A percentile compares a stretch with the other conserved stretches of the same genome.
phyloP scores from a whole-genome alignment of 53 echinoderm and acorn worm species.

The Arbacia lixula region DNA sequence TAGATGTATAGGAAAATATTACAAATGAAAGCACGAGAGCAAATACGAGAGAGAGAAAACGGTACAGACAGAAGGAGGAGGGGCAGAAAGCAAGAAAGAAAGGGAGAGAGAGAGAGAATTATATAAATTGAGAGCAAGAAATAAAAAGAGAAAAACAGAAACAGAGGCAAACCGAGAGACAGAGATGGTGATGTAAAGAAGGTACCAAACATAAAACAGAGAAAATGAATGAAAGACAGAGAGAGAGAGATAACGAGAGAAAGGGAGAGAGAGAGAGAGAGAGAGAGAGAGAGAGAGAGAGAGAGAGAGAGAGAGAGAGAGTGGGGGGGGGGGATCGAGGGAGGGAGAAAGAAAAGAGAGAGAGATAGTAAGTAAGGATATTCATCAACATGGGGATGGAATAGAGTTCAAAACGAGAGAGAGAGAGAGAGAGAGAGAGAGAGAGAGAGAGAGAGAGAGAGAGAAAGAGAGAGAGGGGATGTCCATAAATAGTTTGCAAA shows the following conservation, averaged over 20 bases:
- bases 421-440: no score
- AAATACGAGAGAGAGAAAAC: not conserved
- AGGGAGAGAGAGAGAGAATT: not conserved
- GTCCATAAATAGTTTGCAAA: no score
- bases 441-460: no score
- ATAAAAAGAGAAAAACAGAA: not conserved
- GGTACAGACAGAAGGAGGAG: not conserved
- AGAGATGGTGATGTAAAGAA: not conserved
- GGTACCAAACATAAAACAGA: not conserved
- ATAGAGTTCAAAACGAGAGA: no score
- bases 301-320: not conserved
- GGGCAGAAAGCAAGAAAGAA: not conserved
- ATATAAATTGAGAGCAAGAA: not conserved
- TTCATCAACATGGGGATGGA: no score
- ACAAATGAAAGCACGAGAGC: not conserved
- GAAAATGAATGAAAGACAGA: not conserved
- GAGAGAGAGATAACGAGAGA: not conserved
- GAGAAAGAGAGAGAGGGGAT: no score
- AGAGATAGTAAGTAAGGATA: no score
- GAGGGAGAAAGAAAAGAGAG: not conserved
- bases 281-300: constrained; percentile 5
- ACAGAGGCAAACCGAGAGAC: not conserved
- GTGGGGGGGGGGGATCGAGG: not conserved
- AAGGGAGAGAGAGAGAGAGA: not conserved
- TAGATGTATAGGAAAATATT: not conserved